phyloP scores from a whole-genome alignment of 1,140 invertebrate species.

The Leptopilina boulardi region DNA sequence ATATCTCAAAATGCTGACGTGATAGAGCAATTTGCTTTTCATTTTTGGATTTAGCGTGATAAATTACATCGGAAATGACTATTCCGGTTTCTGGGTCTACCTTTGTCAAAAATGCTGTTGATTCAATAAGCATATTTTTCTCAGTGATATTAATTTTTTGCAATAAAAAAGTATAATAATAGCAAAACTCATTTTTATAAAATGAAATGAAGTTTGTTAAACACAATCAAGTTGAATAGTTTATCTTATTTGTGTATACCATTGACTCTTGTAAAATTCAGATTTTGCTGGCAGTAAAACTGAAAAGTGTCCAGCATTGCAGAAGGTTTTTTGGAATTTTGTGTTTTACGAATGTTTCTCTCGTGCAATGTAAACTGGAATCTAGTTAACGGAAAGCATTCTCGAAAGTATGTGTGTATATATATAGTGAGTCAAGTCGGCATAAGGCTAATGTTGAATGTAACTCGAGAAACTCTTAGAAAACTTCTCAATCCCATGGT shows the following conservation, averaged over 20 bases:
- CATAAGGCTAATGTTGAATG: constrained; percentile 16
- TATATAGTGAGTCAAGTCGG: not conserved
- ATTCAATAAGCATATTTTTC: too few relatives aligned
- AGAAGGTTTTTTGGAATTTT: not conserved
- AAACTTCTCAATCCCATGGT: constrained; percentile 10
- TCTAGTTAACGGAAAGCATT: constrained; percentile 2
- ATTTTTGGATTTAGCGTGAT: too few relatives aligned
- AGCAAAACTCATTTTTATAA: too few relatives aligned
- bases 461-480: constrained; percentile 31
- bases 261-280: not conserved
- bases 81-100: too few relatives aligned
- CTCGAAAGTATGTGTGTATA: not conserved
- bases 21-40: too few relatives aligned
- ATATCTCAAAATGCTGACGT: too few relatives aligned
- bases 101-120: too few relatives aligned
- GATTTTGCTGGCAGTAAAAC: not conserved
- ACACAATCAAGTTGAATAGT: too few relatives aligned
- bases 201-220: too few relatives aligned
- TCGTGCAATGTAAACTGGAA: constrained; percentile 2
- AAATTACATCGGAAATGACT: too few relatives aligned
- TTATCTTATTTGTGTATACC: not conserved
- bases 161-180: too few relatives aligned
- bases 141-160: too few relatives aligned
- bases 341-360: constrained; percentile 13
- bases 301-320: constrained; percentile 12